These are phyloP conservation scores for Rhaphigaster nebulosa DNA, from an alignment of 2,888 invertebrate genomes.

Conservation along the genomic window DNA sequence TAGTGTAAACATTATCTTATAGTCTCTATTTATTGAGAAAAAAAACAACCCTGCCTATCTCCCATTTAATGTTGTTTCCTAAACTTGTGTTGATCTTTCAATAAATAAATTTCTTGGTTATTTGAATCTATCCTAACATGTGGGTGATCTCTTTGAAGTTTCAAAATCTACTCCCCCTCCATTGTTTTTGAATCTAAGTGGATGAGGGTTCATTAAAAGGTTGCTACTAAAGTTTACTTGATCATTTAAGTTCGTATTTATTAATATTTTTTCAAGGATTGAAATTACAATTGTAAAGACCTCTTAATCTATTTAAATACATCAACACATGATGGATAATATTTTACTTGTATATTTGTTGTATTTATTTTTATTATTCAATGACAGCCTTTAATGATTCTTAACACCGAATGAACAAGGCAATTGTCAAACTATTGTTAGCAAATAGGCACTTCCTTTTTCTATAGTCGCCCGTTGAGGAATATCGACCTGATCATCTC, in stretches of 20 bases:
- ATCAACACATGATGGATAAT: background rate
- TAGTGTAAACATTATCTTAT: too few relatives aligned
- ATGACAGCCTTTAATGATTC: background rate
- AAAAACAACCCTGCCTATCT: too few relatives aligned
- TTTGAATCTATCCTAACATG: too few relatives aligned
- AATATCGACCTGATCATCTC: background rate
- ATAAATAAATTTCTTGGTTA: background rate
- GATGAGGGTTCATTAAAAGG: too few relatives aligned
- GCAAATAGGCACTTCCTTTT: slow-evolving; percentile 17
- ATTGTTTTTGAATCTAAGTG: background rate
- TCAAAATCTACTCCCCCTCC: background rate
- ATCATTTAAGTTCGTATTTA: background rate
- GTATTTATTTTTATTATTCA: background rate
- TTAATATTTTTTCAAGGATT: background rate
- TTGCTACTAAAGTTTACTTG: background rate
- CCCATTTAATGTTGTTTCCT: too few relatives aligned
- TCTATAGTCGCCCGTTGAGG: background rate
- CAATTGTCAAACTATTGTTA: slow-evolving; percentile 6
- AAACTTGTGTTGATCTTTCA: too few relatives aligned
- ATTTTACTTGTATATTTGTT: background rate
- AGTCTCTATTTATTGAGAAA: too few relatives aligned
- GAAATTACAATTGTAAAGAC: background rate
- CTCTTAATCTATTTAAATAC: background rate
- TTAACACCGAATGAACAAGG: background rate
- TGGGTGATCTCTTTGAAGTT: background rate